Conservation (phyloP, 2,888 invertebrate species). For the Resseliella maxima region DNA sequence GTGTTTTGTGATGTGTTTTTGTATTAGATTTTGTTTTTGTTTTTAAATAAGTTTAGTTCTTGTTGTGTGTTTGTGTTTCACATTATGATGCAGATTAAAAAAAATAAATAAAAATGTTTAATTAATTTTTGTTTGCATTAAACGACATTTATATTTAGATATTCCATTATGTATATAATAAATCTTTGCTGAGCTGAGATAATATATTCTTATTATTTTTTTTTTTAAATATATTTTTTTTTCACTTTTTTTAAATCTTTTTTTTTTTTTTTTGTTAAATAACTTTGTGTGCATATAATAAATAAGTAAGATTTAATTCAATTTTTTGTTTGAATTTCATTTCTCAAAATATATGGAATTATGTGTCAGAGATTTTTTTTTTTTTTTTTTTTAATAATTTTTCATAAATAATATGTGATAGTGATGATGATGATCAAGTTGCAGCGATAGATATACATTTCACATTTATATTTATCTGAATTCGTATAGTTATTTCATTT, state of each 20-base stretch:
- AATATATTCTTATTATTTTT: constrained; percentile 31
- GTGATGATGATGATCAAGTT: constrained; percentile 40
- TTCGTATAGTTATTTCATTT: neutral
- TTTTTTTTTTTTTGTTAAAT: neutral
- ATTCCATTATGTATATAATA: constrained; percentile 28
- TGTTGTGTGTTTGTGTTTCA: neutral
- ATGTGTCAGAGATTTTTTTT: neutral
- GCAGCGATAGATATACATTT: constrained; percentile 41
- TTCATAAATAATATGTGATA: neutral
- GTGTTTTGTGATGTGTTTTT: constrained; percentile 23
- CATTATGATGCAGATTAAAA: neutral
- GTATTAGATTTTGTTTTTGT: neutral
- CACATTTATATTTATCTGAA: constrained; percentile 3
- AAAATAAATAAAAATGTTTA: neutral
- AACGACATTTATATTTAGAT: constrained; percentile 34
- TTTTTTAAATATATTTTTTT: neutral
- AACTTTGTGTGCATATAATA: constrained; percentile 38
- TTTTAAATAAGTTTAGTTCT: neutral
- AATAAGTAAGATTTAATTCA: neutral
- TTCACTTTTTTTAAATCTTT: constrained; percentile 12
- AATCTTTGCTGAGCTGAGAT: constrained; percentile 34
- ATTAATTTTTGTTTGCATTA: neutral
- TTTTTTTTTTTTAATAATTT: neutral
- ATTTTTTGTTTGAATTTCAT: neutral
- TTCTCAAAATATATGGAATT: constrained; percentile 30